Evolutionary conservation across 2,797 vertebrate genomes (phyloP).

Genomic region (Somateria mollissima): DNA sequence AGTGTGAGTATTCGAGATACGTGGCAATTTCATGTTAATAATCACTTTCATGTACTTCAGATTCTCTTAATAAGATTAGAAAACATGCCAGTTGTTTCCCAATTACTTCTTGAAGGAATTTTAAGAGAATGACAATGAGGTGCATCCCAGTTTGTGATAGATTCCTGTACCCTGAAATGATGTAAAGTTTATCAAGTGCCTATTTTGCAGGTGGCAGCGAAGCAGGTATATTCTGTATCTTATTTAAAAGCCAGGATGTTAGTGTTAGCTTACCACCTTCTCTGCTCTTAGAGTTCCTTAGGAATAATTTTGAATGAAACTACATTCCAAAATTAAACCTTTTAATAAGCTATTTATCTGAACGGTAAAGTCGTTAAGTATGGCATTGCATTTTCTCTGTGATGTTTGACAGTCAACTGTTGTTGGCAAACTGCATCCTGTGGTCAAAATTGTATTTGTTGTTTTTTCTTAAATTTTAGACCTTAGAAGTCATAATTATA

Average conservation of each 20-base stretch:
- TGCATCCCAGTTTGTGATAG: not conserved
- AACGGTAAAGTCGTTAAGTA: not conserved
- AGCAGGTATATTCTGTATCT: not conserved
- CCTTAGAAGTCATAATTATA: not conserved
- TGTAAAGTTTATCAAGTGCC: not conserved
- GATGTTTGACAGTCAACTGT: not conserved
- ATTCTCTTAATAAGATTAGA: not conserved
- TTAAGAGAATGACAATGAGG: not conserved
- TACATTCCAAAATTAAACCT: not conserved
- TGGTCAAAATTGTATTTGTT: not conserved
- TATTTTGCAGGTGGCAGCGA: not conserved
- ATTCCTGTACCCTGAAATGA: not conserved
- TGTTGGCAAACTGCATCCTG: not conserved
- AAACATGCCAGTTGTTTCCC: not conserved
- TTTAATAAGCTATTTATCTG: not conserved
- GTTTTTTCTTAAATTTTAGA: not conserved
- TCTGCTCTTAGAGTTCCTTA: not conserved
- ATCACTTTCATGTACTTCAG: constrained; percentile 48
- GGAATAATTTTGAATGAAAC: not conserved
- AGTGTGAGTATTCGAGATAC: constrained; percentile 87
- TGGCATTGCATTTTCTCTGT: not conserved
- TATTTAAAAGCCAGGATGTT: not conserved
- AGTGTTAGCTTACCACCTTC: not conserved
- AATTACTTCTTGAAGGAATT: constrained; percentile 26
- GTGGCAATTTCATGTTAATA: constrained; percentile 13